These are phyloP conservation scores for Sarcophaga caerulescens DNA, from an alignment of 2,888 invertebrate species.

Conservation along the genomic window DNA sequence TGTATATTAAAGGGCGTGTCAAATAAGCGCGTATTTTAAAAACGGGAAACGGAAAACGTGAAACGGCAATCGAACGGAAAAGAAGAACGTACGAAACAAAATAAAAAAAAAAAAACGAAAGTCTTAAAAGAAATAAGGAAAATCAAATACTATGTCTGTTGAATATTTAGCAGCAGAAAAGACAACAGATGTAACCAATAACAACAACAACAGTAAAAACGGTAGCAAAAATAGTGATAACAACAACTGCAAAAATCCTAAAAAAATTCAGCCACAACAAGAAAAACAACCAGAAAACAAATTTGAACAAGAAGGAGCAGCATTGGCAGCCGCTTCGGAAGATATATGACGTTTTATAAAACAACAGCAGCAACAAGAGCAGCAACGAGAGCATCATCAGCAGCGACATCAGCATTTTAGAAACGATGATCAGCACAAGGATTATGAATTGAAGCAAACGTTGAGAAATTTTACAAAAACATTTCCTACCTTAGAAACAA, in stretches of 20 bases:
- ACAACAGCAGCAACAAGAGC: slow-evolving; percentile 35
- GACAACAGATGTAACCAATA: slow-evolving; percentile 49
- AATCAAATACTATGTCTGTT: slow-evolving; percentile 67
- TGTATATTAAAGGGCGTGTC: slow-evolving; percentile 58
- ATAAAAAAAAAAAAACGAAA: neutral
- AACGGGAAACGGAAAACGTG: slow-evolving; percentile 31
- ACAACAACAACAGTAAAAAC: slow-evolving; percentile 63
- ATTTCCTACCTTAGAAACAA: slow-evolving; percentile 52
- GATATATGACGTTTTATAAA: slow-evolving; percentile 66
- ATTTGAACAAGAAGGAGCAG: slow-evolving; percentile 6
- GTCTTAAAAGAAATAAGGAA: neutral
- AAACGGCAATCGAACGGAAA: neutral
- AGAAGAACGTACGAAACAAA: slow-evolving; percentile 37
- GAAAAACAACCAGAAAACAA: slow-evolving; percentile 7
- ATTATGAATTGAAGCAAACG: slow-evolving; percentile 39
- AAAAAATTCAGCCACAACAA: slow-evolving; percentile 12
- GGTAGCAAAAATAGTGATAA: slow-evolving; percentile 46
- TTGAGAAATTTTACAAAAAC: slow-evolving; percentile 50
- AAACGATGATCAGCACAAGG: slow-evolving; percentile 24
- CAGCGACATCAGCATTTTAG: slow-evolving; percentile 14
- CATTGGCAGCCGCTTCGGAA: slow-evolving; percentile 24
- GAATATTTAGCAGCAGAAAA: slow-evolving; percentile 57
- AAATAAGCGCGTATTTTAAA: slow-evolving; percentile 54
- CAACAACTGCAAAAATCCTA: slow-evolving; percentile 39
- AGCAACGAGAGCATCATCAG: slow-evolving; percentile 32